These are phyloP conservation scores for Tetramorium alpestre DNA, from an alignment of 1,140 invertebrate species.

Conservation along the genomic window DNA sequence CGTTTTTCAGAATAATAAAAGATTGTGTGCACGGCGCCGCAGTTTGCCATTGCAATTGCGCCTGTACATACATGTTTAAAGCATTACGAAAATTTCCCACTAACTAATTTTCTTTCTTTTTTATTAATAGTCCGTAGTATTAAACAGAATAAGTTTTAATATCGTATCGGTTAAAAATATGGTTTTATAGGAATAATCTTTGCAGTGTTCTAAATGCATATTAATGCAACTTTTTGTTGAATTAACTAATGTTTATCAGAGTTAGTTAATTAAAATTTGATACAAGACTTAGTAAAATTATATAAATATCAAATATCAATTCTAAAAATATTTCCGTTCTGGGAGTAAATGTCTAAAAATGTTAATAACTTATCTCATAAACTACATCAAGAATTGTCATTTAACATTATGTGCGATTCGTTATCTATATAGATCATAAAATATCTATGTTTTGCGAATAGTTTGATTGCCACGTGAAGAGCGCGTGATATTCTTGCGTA, in stretches of 20 bases:
- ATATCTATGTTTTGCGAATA: background rate
- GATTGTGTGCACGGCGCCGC: background rate
- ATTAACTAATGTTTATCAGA: background rate
- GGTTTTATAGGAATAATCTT: background rate
- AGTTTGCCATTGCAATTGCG: slow-evolving; percentile 23
- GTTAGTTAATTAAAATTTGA: background rate
- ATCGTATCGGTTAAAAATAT: background rate
- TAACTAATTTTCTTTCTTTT: background rate
- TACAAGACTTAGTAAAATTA: background rate
- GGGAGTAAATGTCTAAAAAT: background rate
- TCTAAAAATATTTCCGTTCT: background rate
- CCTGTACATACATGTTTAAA: background rate
- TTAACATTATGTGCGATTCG: background rate
- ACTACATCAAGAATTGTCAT: background rate
- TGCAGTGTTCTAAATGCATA: background rate
- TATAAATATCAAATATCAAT: background rate
- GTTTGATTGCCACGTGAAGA: background rate
- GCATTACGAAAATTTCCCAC: background rate
- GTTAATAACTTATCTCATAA: background rate
- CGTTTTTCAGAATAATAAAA: slow-evolving; percentile 27
- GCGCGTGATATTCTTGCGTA: background rate
- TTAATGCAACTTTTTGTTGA: background rate
- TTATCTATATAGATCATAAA: background rate
- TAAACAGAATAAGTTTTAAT: background rate
- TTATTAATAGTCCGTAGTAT: background rate